Percentiles rank a stretch among this genome's conserved stretches.
Conservation (phyloP, 2,113 vertebrate genomes). For the Callaeas wilsoni region DNA sequence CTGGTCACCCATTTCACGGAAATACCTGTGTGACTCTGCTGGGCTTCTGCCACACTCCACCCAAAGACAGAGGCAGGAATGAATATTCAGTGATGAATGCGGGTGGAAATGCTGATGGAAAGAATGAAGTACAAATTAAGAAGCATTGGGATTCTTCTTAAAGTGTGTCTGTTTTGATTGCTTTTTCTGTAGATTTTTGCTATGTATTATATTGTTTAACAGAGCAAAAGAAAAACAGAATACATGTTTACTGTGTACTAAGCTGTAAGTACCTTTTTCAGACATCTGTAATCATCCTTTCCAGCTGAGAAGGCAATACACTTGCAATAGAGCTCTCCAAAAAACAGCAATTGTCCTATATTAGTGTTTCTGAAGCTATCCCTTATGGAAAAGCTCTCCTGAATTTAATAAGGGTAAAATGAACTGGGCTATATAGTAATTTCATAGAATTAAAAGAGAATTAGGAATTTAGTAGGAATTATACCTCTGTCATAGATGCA, state of each 20-base stretch:
- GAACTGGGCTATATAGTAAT: slow-evolving; percentile 24
- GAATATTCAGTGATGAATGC: slow-evolving; percentile 70
- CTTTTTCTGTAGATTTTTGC: slow-evolving; percentile 68
- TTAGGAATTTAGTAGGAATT: slow-evolving; percentile 34
- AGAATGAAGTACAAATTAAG: slow-evolving; percentile 45
- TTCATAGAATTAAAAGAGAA: slow-evolving; percentile 38
- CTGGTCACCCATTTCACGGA: not conserved
- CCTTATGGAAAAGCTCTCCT: slow-evolving; percentile 33
- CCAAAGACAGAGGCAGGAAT: slow-evolving; percentile 41
- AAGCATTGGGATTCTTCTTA: slow-evolving; percentile 50
- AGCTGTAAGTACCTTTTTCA: slow-evolving; percentile 75
- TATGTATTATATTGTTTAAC: slow-evolving; percentile 74
- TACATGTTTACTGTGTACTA: slow-evolving; percentile 73
- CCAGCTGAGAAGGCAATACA: slow-evolving; percentile 71
- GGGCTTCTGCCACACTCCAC: slow-evolving; percentile 6
- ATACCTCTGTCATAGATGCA: not conserved
- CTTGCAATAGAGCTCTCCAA: slow-evolving; percentile 62
- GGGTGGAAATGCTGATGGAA: slow-evolving; percentile 17
- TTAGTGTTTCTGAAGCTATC: slow-evolving; percentile 57
- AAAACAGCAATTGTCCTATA: slow-evolving; percentile 59
- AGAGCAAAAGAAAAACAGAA: slow-evolving; percentile 75
- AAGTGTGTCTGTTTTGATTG: slow-evolving; percentile 72
- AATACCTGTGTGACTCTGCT: slow-evolving; percentile 48
- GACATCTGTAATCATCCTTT: slow-evolving; percentile 63
- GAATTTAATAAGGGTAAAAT: slow-evolving; percentile 17